Base-by-base conservation (phyloP, 1,140 invertebrate species). In the Nephotettix cincticeps region DNA sequence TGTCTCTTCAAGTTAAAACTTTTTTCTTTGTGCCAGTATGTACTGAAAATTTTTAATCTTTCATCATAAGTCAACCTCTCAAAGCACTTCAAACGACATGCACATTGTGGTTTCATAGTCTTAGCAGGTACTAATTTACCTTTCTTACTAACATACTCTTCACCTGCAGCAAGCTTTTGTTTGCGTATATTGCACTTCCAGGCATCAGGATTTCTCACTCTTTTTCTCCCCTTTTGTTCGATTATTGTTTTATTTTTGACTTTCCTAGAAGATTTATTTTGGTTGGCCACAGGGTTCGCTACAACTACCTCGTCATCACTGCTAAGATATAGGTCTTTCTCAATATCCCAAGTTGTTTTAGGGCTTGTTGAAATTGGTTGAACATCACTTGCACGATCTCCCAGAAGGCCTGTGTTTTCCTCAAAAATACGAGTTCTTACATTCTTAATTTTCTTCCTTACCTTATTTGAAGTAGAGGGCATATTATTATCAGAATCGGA, bases 61-160 rank as follows among this genome's bases (percentile, higher is more conserved):
- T 63, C 27, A 63, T 28, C 29, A 11, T 63, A 9, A 25, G 19
- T 25, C 13, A 63, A 11, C 19, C 29, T 63, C 29, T 27, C 19
- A 23, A 11, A 21, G 27, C 58, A 63, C 29, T 63, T 23, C 58
- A 63, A 21, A 13, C 58, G 23, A 19, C 58, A 63, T 11, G 58
- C 3, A 29, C 58, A 63, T 3, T 19, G 21, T 6, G 58, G 58
- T 28, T 63, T 63, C 2, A 63, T 63, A 25, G 9, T 63, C 29
- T 19, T 63, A 19, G 58, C 58, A 13, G 27, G 13, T 3, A 63
- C 58, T 11, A 27, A 13, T 28, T 63, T 11, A 21, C 58, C 58
- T 28, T 63, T 63, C 19, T 63, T 63, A 29, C 27, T 63, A 29
- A 63, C 27, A 29, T 63, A 63, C 9, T 63, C 27, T 63, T 63